These are phyloP conservation scores for Pterocles orientalis DNA, from an alignment of 2,113 vertebrate genomes.

Conservation along the genomic window DNA sequence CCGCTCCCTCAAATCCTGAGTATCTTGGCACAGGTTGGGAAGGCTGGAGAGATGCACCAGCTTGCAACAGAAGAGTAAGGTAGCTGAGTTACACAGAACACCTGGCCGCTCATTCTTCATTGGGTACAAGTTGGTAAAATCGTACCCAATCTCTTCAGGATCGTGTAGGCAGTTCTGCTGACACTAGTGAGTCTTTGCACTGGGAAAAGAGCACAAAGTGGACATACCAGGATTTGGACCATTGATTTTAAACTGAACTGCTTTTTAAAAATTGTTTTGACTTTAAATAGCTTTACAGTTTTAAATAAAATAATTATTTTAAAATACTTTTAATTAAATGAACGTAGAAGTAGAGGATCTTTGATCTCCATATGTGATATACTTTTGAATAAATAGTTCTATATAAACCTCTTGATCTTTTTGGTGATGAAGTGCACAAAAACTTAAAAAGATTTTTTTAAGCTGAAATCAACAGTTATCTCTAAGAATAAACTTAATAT, in stretches of 20 bases:
- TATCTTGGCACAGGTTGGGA: not conserved
- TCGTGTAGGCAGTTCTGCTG: not conserved
- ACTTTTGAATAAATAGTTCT: conserved; percentile 79
- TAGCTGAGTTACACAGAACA: not conserved
- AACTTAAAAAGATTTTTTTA: conserved; percentile 22
- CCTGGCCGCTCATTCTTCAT: not conserved
- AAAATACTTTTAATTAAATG: conserved; percentile 77
- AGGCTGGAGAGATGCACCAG: not conserved
- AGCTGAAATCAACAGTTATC: conserved; percentile 58
- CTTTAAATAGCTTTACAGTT: conserved; percentile 63
- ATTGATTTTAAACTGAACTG: conserved; percentile 5
- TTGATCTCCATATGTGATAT: conserved; percentile 66
- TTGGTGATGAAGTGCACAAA: conserved; percentile 65
- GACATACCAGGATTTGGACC: not conserved
- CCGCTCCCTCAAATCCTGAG: not conserved
- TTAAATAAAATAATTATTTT: conserved; percentile 68
- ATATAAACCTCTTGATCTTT: conserved; percentile 71
- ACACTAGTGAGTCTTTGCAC: not conserved
- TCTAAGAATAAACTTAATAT: conserved; percentile 60
- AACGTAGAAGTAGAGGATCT: conserved; percentile 65
- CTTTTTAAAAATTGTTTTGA: conserved; percentile 32
- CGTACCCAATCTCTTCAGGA: not conserved
- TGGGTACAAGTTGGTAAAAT: rapidly evolving
- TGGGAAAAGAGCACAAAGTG: not conserved
- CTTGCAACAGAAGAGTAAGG: not conserved